Evolutionary conservation across 2,888 invertebrate genomes (phyloP), one percentile per base, ranked within the genome.

Genomic region (Oxyteleia sp.): DNA sequence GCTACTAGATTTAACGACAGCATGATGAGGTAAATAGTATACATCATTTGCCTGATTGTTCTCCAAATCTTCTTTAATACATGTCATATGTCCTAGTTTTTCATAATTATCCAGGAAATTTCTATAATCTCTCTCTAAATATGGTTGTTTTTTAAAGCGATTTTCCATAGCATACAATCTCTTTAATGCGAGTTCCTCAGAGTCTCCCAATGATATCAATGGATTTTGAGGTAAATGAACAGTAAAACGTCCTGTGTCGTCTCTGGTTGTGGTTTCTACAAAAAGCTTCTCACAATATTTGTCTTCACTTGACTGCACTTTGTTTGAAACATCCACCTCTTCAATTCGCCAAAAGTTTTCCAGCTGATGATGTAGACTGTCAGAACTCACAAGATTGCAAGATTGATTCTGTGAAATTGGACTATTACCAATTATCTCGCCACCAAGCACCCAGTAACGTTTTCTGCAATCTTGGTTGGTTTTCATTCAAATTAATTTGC

Each of bases 401-500:
- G 20, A 26, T 29, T 53, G 59, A 13, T 26, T 23, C 2, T 23
- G 23, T 20, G 26, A n/a, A 23, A 10, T 15, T 23, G 26, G 5
- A 20, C 16, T 13, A 18, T 35, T 32, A 57, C 4, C 2, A 38
- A 57, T 59, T 8, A 76, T 10, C 15, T 71, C 75, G 2, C 84
- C 75, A 0, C 71, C 75, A 2, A 84, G 43, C 10, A 84, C 75
- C 84, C 71, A 84, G 1, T 8, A 80, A 13, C 0, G 83, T 80
- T 2, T 80, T 80, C 41, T 80, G 64, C 16, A 80, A 26, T 26
- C 23, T 69, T 13, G 71, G 69, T 1, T 68, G 7, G 0, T 68
- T 61, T 15, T 59, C 53, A 3, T 35, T 16, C 26, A 57, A 66
- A 13, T 38, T 38, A 0, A 84, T 51, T 7, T 72, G 68, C 51